Conservation (phyloP, 2,113 vertebrate genomes). For the Lophochroa leadbeateri region DNA sequence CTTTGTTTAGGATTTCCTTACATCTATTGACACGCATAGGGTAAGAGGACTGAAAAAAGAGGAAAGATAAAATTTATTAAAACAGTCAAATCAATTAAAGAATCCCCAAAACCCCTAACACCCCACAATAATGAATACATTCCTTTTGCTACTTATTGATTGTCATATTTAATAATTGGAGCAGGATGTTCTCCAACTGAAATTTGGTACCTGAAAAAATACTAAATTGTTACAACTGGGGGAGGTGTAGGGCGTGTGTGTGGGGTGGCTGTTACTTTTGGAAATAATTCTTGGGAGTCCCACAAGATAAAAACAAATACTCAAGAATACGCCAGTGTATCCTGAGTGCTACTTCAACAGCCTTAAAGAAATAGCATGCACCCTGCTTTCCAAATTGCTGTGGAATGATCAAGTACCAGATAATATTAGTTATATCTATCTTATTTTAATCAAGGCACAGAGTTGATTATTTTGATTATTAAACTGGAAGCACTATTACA, state of each 20-base stretch:
- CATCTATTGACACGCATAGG: constrained; percentile 92
- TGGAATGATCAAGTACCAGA: background rate
- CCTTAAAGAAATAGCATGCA: background rate
- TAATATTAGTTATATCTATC: background rate
- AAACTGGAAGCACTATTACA: background rate
- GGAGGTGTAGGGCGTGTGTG: background rate
- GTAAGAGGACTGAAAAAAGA: constrained; percentile 88
- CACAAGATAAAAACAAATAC: background rate
- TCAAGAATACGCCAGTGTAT: background rate
- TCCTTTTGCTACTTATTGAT: background rate
- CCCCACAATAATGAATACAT: background rate
- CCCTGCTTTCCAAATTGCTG: background rate
- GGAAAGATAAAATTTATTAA: background rate
- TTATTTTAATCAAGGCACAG: background rate
- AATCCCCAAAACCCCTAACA: background rate
- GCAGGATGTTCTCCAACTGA: background rate
- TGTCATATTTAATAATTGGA: background rate
- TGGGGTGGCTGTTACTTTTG: background rate
- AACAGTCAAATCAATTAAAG: background rate
- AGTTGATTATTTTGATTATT: background rate
- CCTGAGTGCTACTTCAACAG: background rate
- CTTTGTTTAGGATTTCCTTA: constrained; percentile 94
- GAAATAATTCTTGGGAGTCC: background rate
- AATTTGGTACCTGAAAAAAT: background rate
- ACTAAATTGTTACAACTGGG: accelerated